Base-by-base conservation (phyloP, 2,113 vertebrate genomes). In the Procavia capensis region DNA sequence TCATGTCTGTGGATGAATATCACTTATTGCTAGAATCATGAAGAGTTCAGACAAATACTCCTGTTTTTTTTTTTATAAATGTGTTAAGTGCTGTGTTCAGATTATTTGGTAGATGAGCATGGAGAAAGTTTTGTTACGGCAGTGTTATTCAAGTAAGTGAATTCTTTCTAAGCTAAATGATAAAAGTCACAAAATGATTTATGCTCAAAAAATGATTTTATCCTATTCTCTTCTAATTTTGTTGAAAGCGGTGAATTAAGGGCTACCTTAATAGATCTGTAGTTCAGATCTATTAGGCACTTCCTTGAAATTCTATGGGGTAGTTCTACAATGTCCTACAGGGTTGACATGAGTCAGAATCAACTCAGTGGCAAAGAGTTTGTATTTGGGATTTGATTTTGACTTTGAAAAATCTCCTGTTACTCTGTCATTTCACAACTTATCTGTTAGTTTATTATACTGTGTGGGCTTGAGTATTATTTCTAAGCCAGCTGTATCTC, bases 241-340 rank as follows among this genome's bases (percentile, higher is more conserved):
- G 61, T 47, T 91, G 45, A 95, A 70, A 95, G 76, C 63, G 61
- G 85, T 93, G 41, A 75, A 93, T 85, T 85, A 41, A 41, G 50
- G 88, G 41, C 45, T 79, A 81, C 25, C 22, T n/a, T n/a, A n/a
- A n/a, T n/a, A n/a, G n/a, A n/a, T n/a, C n/a, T n/a, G n/a, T n/a
- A n/a, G n/a, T n/a, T n/a, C n/a, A n/a, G n/a, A n/a, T n/a, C n/a
- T n/a, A n/a, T n/a, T n/a, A n/a, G n/a, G n/a, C n/a, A n/a, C n/a
- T n/a, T n/a, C n/a, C n/a, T n/a, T n/a, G n/a, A n/a, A n/a, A n/a
- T n/a, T n/a, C n/a, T n/a, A n/a, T n/a, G n/a, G n/a, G n/a, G n/a
- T n/a, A n/a, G n/a, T n/a, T n/a, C n/a, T n/a, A n/a, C n/a, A n/a
- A n/a, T n/a, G n/a, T n/a, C n/a, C n/a, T n/a, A n/a, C n/a, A n/a